Evolutionary conservation across 2,113 vertebrate species (phyloP), one percentile per base, ranked within the genome.

Genomic region (Corvus cornix): DNA sequence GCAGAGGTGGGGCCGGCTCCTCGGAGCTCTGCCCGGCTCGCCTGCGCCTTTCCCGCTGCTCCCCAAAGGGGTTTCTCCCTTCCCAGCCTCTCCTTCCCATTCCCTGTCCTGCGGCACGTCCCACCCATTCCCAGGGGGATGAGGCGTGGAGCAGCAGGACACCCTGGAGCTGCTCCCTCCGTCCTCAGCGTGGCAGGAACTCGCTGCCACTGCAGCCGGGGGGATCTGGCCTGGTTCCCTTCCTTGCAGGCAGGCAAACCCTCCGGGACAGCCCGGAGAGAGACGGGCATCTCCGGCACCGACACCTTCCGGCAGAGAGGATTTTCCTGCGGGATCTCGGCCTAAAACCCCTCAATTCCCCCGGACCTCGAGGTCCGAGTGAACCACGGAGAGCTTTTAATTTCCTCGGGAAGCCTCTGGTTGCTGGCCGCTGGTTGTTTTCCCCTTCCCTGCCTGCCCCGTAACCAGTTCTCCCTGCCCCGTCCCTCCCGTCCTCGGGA

Each of bases 391-490:
- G 14, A 31, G 33, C 67, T 48, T 16, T 15, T 70, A 22, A 48
- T 89, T 75, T 52, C 84, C 44, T 11, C 0, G 6, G 55, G 46
- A 48, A 77, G 43, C 43, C 33, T 82, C 64, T 14, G 10, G 19
- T 15, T 63, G 35, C 17, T 31, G 77, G 53, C 39, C 66, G 60
- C 14, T 21, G 83, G 16, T 3, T 60, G 69, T 31, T 68, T 67
- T 48, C 58, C 70, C 69, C 58, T 66, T 80, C 53, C 63, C 75
- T 39, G 74, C 58, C 33, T 84, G 72, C 88, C 82, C 90, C 92
- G 80, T 58, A 95, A 96, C 88, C 90, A 80, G 96, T 93, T 97
- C 80, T 95, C 95, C 95, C 78, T 92, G 95, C 84, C 87, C 22
- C 10, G 13, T 87, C 90, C 19, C 22, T 81, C 13, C 48, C 0